Evolutionary conservation across 2,113 vertebrate species (phyloP).

Genomic region (Strix uralensis): DNA sequence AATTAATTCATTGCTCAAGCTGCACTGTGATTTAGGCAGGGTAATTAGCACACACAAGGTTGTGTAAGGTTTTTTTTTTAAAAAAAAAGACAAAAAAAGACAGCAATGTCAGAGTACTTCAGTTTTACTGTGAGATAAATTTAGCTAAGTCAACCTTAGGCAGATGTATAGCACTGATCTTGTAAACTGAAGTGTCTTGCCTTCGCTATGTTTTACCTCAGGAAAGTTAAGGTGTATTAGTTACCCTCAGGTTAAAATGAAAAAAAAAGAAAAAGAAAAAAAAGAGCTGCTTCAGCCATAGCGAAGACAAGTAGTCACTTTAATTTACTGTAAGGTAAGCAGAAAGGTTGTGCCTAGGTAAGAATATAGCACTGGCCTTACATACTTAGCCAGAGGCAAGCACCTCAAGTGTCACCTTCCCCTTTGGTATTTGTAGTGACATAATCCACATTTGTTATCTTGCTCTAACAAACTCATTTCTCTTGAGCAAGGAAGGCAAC

Average conservation of each 20-base stretch:
- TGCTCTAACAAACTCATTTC: not conserved
- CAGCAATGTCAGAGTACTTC: not conserved
- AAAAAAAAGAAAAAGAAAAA: not conserved
- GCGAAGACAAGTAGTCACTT: not conserved
- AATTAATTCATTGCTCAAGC: not conserved
- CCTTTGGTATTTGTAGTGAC: not conserved
- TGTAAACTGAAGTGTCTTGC: not conserved
- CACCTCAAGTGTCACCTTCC: not conserved
- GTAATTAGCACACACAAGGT: not conserved
- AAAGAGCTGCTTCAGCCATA: not conserved
- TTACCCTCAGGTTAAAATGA: not conserved
- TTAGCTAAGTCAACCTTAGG: not conserved
- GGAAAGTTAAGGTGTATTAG: not conserved
- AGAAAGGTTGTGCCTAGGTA: not conserved
- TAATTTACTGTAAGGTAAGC: not conserved
- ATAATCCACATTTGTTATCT: not conserved
- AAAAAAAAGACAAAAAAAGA: too few relatives aligned
- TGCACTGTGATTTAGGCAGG: not conserved
- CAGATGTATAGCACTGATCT: not conserved
- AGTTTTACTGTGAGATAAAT: not conserved
- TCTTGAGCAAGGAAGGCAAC: not conserved
- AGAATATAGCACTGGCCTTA: not conserved
- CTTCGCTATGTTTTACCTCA: not conserved
- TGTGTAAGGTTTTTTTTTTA: not conserved
- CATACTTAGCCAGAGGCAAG: not conserved